Evolutionary conservation across 2,797 vertebrate species (phyloP), one percentile per base, ranked within the genome.

Genomic region (Columba guinea): DNA sequence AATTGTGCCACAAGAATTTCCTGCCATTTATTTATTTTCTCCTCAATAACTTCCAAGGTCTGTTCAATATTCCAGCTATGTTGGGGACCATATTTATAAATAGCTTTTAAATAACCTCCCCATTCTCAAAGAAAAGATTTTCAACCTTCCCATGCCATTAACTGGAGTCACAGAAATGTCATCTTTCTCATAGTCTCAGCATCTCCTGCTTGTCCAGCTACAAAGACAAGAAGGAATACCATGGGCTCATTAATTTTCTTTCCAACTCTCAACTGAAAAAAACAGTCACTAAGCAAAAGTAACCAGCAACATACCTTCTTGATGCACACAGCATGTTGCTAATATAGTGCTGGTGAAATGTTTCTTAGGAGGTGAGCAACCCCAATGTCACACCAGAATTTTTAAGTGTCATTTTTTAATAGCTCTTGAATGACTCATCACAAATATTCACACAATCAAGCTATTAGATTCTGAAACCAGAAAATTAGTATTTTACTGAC

Each of bases 331-430:
- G 32, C 15, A 28, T 77, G 18, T 37, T 84, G n/a, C 46, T 79
- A 49, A 63, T 79, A 24, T 79, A 37, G 28, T 32, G 35, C 39
- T 95, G 23, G 20, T 88, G 49, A 88, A 78, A 80, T 64, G 37
- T 88, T 90, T 91, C 90, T 83, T 79, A 79, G 88, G 77, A 94
- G 55, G 58, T 65, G 30, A 81, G 30, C 30, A 91, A 39, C 21
- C 16, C 27, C 4, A 4, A 63, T 81, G 37, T 53, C 68, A 63
- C 24, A 89, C 22, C 20, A 83, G 34, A 75, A 88, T 39, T 94
- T 86, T 18, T 34, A 76, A 35, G 75, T 34, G 24, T 56, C 28
- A 26, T 81, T 91, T 95, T 71, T 94, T 1, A 79, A 51, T 68
- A 62, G 37, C 19, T 84, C 41, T 59, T 35, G 56, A 90, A 68